phyloP scores from a whole-genome alignment of 2,113 vertebrate genomes.

The Coregonus clupeaformis region DNA sequence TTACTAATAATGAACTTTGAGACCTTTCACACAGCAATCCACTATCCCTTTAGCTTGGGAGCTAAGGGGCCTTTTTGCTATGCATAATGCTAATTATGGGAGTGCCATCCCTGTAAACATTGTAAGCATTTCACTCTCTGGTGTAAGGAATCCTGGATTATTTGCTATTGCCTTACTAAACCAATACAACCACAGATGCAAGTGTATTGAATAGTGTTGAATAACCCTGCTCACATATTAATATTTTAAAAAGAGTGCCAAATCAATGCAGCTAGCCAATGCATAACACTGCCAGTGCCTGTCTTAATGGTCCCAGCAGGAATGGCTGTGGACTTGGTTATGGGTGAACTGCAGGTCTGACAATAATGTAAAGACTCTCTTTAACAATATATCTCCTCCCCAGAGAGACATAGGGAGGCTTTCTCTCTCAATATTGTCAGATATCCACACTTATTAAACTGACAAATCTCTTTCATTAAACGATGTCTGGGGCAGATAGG shows the following conservation, averaged over 20 bases:
- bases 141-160: conserved; percentile 37
- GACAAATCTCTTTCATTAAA: conserved; percentile 45
- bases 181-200: conserved; percentile 23
- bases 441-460: conserved; percentile 42
- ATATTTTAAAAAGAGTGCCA: conserved; percentile 5
- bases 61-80: conserved; percentile 43
- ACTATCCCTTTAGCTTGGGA: conserved; percentile 40
- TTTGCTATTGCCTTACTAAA: conserved; percentile 30
- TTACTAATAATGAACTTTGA: conserved; percentile 45
- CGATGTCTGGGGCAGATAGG: conserved; percentile 39
- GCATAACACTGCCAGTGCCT: neutral
- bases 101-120: conserved; percentile 36
- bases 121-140: conserved; percentile 14
- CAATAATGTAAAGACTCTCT: conserved; percentile 19
- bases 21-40: conserved; percentile 42
- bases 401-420: neutral
- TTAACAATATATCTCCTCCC: neutral
- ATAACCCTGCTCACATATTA: neutral
- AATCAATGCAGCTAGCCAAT: neutral
- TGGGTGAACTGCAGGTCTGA: conserved; percentile 16
- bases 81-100: conserved; percentile 43
- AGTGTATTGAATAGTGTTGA: neutral
- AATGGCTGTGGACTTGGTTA: neutral
- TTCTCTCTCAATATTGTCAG: conserved; percentile 29
- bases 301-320: conserved; percentile 7